These are phyloP conservation scores for Syngnathus typhle DNA, from an alignment of 2,113 vertebrate genomes.

Conservation along the genomic window DNA sequence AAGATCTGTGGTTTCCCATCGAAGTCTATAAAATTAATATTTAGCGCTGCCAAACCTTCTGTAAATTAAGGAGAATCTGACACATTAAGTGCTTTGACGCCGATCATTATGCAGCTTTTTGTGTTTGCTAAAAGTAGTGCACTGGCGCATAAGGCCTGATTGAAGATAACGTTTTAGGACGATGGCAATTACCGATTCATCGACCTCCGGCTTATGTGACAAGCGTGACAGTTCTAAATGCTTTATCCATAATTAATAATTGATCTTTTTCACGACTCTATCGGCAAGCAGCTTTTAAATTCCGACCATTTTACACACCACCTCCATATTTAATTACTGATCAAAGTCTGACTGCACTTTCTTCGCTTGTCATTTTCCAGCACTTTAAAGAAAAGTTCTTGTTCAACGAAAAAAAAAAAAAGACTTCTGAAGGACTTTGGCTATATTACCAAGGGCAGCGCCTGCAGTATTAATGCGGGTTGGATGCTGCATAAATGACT, in stretches of 20 bases:
- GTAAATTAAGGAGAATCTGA: too few relatives aligned
- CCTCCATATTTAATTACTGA: background rate
- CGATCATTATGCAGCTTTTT: too few relatives aligned
- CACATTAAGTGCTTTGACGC: too few relatives aligned
- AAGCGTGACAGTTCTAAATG: background rate
- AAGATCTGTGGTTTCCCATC: background rate
- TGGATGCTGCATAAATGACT: conserved; percentile 19
- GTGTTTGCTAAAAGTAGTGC: too few relatives aligned
- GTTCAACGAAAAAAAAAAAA: background rate
- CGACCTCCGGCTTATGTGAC: background rate
- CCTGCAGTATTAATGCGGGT: conserved; percentile 18
- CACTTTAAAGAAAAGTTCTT: background rate
- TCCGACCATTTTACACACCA: background rate
- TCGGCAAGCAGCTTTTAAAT: background rate
- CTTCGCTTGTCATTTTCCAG: background rate
- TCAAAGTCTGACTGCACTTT: background rate
- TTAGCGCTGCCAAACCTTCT: background rate
- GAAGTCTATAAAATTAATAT: background rate
- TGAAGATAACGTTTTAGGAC: too few relatives aligned
- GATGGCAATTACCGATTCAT: background rate
- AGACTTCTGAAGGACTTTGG: conserved; percentile 16
- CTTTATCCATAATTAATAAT: background rate
- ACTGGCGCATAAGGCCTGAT: too few relatives aligned
- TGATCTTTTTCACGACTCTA: background rate
- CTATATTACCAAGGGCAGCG: conserved; percentile 23